A percentile compares a stretch with the other conserved stretches of the same genome.
phyloP scores from a whole-genome alignment of 2,113 vertebrate genomes.

The Engraulis encrasicolus region DNA sequence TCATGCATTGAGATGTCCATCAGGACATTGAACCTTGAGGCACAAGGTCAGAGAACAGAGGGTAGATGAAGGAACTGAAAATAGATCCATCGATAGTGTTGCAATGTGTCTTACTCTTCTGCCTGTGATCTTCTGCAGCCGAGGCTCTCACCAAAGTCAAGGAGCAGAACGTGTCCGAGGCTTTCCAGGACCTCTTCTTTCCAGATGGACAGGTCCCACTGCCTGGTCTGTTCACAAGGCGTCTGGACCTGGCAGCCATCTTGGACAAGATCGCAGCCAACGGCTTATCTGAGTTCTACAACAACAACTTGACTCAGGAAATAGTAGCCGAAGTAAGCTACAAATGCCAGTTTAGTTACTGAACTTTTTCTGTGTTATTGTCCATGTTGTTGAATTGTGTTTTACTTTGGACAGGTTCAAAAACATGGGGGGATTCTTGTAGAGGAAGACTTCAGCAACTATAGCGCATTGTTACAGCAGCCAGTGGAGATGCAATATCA shows the following conservation, averaged over 20 bases:
- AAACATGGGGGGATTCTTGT: constrained; percentile 83
- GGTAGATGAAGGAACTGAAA: too few relatives aligned
- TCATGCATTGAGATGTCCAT: too few relatives aligned
- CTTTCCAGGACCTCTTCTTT: constrained; percentile 86
- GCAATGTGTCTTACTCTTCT: constrained; percentile 20
- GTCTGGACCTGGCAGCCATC: constrained; percentile 83
- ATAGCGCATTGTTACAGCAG: constrained; percentile 82
- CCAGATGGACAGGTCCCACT: constrained; percentile 77
- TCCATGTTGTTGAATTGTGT: background rate
- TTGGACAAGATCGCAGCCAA: constrained; percentile 81
- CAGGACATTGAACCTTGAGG: too few relatives aligned
- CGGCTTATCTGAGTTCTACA: constrained; percentile 87
- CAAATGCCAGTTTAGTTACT: background rate
- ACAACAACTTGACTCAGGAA: constrained; percentile 87
- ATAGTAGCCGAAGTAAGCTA: constrained; percentile 82
- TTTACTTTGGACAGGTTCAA: constrained; percentile 76
- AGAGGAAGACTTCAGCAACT: constrained; percentile 91
- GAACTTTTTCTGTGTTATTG: background rate
- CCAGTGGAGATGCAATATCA: constrained; percentile 86
- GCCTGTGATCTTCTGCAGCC: constrained; percentile 68
- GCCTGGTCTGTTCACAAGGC: constrained; percentile 77
- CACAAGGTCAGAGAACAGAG: too few relatives aligned
- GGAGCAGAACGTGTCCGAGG: constrained; percentile 77
- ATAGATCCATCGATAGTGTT: too few relatives aligned
- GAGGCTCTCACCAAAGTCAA: constrained; percentile 81